A percentile compares a stretch with the other conserved stretches of the same genome.
Evolutionary conservation across 2,113 vertebrate genomes (phyloP).

Genomic region (Pluvianellus socialis): DNA sequence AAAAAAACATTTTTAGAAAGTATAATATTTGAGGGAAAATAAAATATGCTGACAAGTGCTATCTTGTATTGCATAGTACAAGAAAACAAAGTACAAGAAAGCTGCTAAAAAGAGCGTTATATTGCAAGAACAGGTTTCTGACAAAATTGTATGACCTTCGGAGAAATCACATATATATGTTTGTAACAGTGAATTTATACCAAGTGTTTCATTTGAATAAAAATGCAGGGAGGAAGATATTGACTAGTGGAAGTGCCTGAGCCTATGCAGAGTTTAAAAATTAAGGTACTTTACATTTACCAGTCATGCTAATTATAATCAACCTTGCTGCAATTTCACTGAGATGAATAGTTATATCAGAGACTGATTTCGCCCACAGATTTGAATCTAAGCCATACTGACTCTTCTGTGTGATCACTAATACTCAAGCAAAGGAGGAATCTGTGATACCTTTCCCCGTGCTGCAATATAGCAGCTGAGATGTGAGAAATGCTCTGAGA

Average conservation of each 20-base stretch:
- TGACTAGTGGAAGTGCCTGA: neutral
- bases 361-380: neutral
- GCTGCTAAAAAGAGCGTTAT: neutral
- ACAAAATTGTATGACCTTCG: neutral
- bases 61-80: neutral
- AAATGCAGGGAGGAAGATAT: neutral
- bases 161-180: neutral
- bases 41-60: neutral
- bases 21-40: neutral
- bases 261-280: neutral
- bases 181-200: neutral
- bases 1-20: neutral
- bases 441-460: neutral
- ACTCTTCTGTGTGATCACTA: neutral
- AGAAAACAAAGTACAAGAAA: neutral
- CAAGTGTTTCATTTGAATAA: slow-evolving; percentile 17
- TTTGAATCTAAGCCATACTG: neutral
- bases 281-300: neutral
- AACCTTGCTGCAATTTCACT: neutral
- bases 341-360: neutral
- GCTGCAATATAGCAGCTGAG: neutral
- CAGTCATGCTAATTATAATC: neutral
- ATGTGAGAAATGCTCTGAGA: neutral
- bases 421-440: neutral
- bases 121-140: neutral